These are phyloP conservation scores for Oreochromis tanganicae DNA, from an alignment of 2,113 vertebrate species.

Conservation along the genomic window DNA sequence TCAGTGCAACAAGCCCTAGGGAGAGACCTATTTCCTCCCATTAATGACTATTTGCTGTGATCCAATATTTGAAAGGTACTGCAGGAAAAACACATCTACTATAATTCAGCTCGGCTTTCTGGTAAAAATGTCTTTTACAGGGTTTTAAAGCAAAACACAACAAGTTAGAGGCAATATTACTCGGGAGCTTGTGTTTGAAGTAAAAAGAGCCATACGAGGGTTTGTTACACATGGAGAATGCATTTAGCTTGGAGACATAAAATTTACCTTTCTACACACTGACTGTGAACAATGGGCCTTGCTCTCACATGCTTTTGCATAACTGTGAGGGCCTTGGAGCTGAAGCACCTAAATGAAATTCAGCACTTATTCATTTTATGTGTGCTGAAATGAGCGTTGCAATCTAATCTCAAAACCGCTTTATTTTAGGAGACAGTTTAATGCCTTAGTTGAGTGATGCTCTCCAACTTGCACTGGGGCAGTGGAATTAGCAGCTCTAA, in stretches of 20 bases:
- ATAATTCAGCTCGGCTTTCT: constrained; percentile 29
- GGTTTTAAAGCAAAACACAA: constrained; percentile 9
- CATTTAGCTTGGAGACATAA: not conserved
- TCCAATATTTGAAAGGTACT: constrained; percentile 58
- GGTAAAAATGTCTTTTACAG: constrained; percentile 12
- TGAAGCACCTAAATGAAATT: not conserved
- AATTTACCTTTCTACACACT: constrained; percentile 20
- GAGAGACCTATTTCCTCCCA: constrained; percentile 64
- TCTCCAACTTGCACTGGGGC: not conserved
- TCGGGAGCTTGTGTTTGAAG: not conserved
- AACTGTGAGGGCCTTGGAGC: not conserved
- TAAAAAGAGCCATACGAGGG: not conserved
- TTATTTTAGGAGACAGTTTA: not conserved
- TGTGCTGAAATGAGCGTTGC: not conserved
- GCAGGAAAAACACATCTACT: constrained; percentile 40
- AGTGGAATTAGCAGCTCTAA: not conserved
- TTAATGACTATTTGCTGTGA: constrained; percentile 63
- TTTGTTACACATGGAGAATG: not conserved
- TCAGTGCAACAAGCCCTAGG: constrained; percentile 42
- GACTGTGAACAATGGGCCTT: not conserved
- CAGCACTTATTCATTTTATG: not conserved
- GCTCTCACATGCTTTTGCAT: not conserved
- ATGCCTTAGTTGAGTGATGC: not conserved
- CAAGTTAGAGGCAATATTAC: constrained; percentile 20
- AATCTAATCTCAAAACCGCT: not conserved